Conservation (phyloP, 1,140 invertebrate genomes). For the Dendroctonus valens region DNA sequence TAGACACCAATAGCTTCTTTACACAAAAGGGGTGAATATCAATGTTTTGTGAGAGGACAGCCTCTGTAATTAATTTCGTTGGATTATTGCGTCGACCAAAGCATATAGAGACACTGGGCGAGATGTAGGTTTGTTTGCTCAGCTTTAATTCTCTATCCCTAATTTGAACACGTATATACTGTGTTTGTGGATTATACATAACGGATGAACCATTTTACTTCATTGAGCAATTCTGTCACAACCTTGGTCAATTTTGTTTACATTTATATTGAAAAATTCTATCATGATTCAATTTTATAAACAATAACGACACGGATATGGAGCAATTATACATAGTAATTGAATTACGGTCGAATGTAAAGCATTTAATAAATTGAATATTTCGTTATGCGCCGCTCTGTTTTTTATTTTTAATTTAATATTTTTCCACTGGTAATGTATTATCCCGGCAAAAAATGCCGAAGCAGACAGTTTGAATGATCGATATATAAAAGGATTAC, state of each 20-base stretch:
- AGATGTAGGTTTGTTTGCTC: constrained; percentile 17
- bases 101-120: constrained; percentile 19
- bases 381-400: constrained; percentile 14
- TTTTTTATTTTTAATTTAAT: constrained; percentile 23
- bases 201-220: constrained; percentile 11
- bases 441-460: constrained; percentile 19
- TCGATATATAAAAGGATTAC: constrained; percentile 27
- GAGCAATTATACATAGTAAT: constrained; percentile 22
- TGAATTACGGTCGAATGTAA: constrained; percentile 16
- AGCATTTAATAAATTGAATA: constrained; percentile 27
- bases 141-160: constrained; percentile 18
- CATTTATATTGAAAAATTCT: too few relatives aligned
- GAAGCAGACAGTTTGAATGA: constrained; percentile 28
- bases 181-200: constrained; percentile 6
- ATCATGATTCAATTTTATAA: neutral
- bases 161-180: constrained; percentile 18
- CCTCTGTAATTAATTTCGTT: constrained; percentile 17
- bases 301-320: constrained; percentile 12
- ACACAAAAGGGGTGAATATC: constrained; percentile 23
- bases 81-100: constrained; percentile 23
- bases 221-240: neutral
- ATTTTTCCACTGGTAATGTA: constrained; percentile 22
- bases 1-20: constrained; percentile 21
- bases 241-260: too few relatives aligned
- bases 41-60: constrained; percentile 20